Base-by-base conservation (phyloP, 2,113 vertebrate genomes). In the Prolemur simus region DNA sequence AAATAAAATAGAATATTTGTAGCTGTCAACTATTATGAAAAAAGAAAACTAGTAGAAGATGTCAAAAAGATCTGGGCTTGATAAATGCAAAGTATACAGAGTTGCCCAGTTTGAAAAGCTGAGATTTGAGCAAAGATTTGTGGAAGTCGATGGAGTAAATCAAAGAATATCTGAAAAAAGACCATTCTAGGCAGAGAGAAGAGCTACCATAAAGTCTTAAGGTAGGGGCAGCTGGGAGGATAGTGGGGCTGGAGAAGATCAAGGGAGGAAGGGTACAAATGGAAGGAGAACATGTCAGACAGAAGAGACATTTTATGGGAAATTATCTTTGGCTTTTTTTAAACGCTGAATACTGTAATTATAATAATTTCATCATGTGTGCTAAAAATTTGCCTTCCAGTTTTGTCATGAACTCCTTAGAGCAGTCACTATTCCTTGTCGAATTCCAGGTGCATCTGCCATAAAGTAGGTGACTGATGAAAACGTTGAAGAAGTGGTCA, bases 221-320 rank as follows among this genome's bases (percentile, higher is more conserved):
- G 32, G 11, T 15, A 29, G 39, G 56, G 10, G 37, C 5, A 34
- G 8, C 0, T 63, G 54, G 21, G 21, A 80, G 15, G 23, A 34
- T 15, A 20, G 8, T n/a, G 11, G 2, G 3, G 8, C 3, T 32
- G 11, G 14, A 20, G 3, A 4, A 86, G 9, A 82, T 7, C 5
- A 18, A 84, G 18, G 8, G 8, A 42, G 1, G 15, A 63, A n/a
- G 7, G 21, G 21, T 63, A 7, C 81, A 58, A n/a, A 2, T 27
- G 64, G 15, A 63, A 69, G 58, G 58, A 63, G 58, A 63, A 63
- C 32, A 47, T 12, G 20, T 32, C 69, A 82, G 27, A 27, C 6
- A 56, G 29, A 96, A 25, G 52, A 47, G 64, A 27, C 3, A 42
- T 54, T 91, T 74, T 60, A 69, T 42, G 21, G 18, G 25, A 39